These are phyloP conservation scores for Chrysochloris asiatica DNA, from an alignment of 2,113 vertebrate species.

Conservation along the genomic window DNA sequence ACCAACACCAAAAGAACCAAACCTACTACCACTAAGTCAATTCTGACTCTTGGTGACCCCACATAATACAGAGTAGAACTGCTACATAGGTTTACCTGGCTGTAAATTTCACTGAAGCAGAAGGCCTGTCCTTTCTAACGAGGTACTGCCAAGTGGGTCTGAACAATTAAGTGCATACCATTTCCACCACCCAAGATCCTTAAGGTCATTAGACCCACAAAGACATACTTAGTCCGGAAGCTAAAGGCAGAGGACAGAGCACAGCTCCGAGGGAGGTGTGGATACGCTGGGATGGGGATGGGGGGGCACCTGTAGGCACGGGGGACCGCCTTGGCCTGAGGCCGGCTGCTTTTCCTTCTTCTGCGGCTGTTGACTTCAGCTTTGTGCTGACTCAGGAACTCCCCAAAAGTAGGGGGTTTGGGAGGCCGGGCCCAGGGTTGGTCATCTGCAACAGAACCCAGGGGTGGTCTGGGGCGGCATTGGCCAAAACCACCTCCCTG, in stretches of 20 bases:
- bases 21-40: background rate
- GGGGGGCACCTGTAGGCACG: constrained; percentile 88
- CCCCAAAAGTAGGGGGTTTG: constrained; percentile 88
- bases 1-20: background rate
- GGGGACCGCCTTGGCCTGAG: constrained; percentile 78
- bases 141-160: background rate
- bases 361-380: constrained; percentile 55
- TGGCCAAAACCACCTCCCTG: no score
- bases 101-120: background rate
- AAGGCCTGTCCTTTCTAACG: background rate
- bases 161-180: background rate
- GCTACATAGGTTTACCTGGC: background rate
- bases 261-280: accelerated
- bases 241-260: background rate
- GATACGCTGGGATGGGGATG: accelerated
- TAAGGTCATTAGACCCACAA: no score
- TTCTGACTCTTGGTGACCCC: background rate
- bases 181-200: background rate
- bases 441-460: constrained; percentile 70
- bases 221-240: no score
- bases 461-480: accelerated
- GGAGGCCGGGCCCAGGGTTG: constrained; percentile 80
- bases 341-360: constrained; percentile 77
- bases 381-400: constrained; percentile 87
- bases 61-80: background rate